These are phyloP conservation scores for Hipposideros larvatus DNA, from an alignment of 2,797 vertebrate genomes.

Conservation along the genomic window DNA sequence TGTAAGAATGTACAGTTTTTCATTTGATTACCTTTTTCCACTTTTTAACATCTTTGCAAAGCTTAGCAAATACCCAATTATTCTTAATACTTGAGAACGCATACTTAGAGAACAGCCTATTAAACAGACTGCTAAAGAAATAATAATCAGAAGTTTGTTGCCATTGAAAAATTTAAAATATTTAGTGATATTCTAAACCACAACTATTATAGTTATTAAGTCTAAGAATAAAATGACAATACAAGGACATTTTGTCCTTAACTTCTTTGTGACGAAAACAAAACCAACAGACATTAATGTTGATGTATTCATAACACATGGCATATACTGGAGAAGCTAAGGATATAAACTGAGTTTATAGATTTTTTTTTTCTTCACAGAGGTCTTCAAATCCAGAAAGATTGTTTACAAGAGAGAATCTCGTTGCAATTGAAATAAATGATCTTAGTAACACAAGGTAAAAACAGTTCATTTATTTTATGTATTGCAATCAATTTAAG, in stretches of 20 bases:
- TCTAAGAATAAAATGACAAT: constrained; percentile 37
- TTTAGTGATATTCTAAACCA: background rate
- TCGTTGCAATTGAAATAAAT: constrained; percentile 75
- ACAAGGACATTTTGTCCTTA: background rate
- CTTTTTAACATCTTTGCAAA: constrained; percentile 33
- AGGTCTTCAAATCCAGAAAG: constrained; percentile 67
- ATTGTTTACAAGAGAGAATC: constrained; percentile 78
- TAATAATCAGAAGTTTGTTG: background rate
- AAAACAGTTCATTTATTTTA: constrained; percentile 75
- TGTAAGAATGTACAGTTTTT: background rate
- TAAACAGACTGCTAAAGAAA: background rate
- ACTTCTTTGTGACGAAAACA: constrained; percentile 65
- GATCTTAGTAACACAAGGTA: constrained; percentile 40
- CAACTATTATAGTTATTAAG: background rate
- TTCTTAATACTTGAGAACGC: background rate
- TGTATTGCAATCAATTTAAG: constrained; percentile 70
- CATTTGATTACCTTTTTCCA: background rate
- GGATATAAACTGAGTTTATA: constrained; percentile 49
- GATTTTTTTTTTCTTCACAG: constrained; percentile 45
- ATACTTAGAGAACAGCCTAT: background rate
- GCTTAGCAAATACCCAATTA: background rate
- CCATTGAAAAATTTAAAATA: constrained; percentile 21
- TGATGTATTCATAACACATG: constrained; percentile 23
- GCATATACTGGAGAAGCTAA: constrained; percentile 34
- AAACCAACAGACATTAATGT: background rate